Evolutionary conservation across 2,888 invertebrate species (phyloP).

Genomic region (Serrognathus titanus): DNA sequence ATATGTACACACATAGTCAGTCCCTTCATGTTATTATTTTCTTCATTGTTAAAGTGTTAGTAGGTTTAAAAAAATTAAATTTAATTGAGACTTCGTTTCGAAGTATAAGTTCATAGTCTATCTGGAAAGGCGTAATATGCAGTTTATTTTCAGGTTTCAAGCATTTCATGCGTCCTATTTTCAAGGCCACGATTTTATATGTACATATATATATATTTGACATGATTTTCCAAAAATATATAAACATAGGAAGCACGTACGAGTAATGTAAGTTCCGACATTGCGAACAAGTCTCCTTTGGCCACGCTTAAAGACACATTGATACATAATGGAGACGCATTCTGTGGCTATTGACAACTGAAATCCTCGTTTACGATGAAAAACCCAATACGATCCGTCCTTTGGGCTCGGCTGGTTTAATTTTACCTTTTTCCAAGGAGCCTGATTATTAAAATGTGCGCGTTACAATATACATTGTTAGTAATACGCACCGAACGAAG

Average conservation of each 20-base stretch:
- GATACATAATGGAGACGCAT: conserved; percentile 1
- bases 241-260: not conserved
- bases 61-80: no score
- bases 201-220: no score
- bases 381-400: conserved; percentile 7
- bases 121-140: no score
- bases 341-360: not conserved
- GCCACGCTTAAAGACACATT: conserved; percentile 2
- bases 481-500: conserved; percentile 1
- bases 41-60: no score
- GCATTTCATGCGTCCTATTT: no score
- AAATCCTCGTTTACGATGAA: conserved; percentile 9
- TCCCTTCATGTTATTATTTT: no score
- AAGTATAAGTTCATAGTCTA: no score
- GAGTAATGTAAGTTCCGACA: not conserved
- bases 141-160: no score
- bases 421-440: conserved; percentile 6
- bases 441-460: conserved; percentile 10
- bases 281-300: not conserved
- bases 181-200: no score
- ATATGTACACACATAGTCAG: no score
- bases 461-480: conserved; percentile 9
- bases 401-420: not conserved
- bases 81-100: no score
- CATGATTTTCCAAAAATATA: no score